Evolutionary conservation across 2,797 vertebrate species (phyloP), one percentile per base, ranked within the genome.

Genomic region (Geotrypetes seraphini): DNA sequence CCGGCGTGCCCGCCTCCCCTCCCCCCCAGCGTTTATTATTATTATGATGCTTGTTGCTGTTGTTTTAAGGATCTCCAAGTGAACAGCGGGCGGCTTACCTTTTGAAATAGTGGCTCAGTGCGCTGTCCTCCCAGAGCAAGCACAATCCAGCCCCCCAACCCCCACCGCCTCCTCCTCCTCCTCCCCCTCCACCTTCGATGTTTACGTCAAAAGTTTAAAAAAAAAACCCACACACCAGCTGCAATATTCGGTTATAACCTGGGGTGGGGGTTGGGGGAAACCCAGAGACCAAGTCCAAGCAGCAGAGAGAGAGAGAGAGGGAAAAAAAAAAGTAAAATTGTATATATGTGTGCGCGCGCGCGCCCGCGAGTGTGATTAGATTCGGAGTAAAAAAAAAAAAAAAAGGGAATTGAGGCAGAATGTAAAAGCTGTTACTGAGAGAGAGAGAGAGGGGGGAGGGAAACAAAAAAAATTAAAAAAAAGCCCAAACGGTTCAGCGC

Each of bases 401-500:
- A 79, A 79, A 62, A 73, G 71, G 81, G 79, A 82, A 83, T 83
- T 65, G 75, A 77, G 81, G 70, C 70, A 72, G 78, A 85, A 81
- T 78, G 84, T 78, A 63, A 62, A 57, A 73, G 78, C 81, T 78
- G 86, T 84, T 86, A 75, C 78, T 85, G 71, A 57, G 84, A 87
- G 84, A n/a, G n/a, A n/a, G n/a, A n/a, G n/a, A n/a, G n/a, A n/a
- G n/a, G n/a, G n/a, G n/a, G n/a, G n/a, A n/a, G n/a, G n/a, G n/a
- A n/a, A n/a, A n/a, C n/a, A n/a, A n/a, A n/a, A n/a, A n/a, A n/a
- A n/a, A n/a, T n/a, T n/a, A n/a, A n/a, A n/a, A 88, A 86, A 83
- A 87, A 91, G 91, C 89, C n/a, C 91, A 89, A 92, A 81, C 86
- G 83, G 84, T 82, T 86, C 86, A 71, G 63, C 80, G 84, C 87